phyloP scores from a whole-genome alignment of 2,888 invertebrate genomes.

The Perizoma affinitatum region DNA sequence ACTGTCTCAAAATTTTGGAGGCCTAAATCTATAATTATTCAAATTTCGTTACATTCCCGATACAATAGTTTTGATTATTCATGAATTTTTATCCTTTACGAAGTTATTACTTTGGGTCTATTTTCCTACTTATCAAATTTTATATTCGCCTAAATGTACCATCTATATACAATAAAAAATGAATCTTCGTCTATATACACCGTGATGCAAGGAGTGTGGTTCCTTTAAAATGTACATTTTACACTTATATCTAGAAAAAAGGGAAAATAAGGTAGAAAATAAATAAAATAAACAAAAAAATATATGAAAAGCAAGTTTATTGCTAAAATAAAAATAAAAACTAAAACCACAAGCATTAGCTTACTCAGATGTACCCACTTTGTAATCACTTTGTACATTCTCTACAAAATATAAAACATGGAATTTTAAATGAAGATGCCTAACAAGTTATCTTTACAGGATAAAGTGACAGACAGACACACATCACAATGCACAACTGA shows the following conservation, averaged over 20 bases:
- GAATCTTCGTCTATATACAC: slow-evolving; percentile 66
- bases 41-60: slow-evolving; percentile 62
- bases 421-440: slow-evolving; percentile 42
- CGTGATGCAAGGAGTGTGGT: slow-evolving; percentile 82
- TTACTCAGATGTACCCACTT: slow-evolving; percentile 61
- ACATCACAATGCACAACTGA: slow-evolving; percentile 53
- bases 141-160: slow-evolving; percentile 53
- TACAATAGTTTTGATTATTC: slow-evolving; percentile 71
- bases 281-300: slow-evolving; percentile 75
- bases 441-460: slow-evolving; percentile 38
- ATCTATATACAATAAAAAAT: slow-evolving; percentile 68
- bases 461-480: slow-evolving; percentile 47
- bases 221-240: slow-evolving; percentile 77
- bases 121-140: slow-evolving; percentile 45
- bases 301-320: slow-evolving; percentile 82
- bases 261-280: slow-evolving; percentile 56
- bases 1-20: slow-evolving; percentile 54
- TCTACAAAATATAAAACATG: slow-evolving; percentile 67
- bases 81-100: slow-evolving; percentile 61
- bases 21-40: slow-evolving; percentile 64
- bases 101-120: slow-evolving; percentile 41
- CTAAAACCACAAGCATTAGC: slow-evolving; percentile 79
- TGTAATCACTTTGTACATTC: slow-evolving; percentile 77
- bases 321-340: slow-evolving; percentile 82
- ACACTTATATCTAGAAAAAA: slow-evolving; percentile 54